Conservation (phyloP, 37 sponge, comb jelly and placozoan genomes). For the Ianthella basta region DNA sequence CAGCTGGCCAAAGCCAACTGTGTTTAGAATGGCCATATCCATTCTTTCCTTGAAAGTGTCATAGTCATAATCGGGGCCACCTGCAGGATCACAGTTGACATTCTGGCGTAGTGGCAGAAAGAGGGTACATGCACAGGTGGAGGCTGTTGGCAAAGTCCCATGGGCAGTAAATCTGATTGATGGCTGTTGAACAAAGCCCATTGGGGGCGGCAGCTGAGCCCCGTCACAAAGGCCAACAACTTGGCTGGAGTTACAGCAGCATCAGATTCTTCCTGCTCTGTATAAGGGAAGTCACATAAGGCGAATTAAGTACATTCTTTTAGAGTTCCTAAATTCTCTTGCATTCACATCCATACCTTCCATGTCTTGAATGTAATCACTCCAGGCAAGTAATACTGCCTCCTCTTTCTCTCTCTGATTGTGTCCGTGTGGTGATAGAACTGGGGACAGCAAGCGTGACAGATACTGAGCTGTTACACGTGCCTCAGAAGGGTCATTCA, state of each 20-base stretch:
- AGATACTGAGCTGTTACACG: background rate
- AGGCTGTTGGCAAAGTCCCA: conserved; percentile 15
- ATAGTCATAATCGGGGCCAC: conserved; percentile 2
- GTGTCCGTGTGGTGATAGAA: conserved; percentile 11
- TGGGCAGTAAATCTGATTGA: conserved; percentile 4
- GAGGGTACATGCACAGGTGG: conserved; percentile 11
- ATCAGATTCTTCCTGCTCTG: background rate
- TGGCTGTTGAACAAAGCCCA: conserved; percentile 10
- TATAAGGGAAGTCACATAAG: background rate
- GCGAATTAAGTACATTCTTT: background rate
- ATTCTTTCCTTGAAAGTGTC: background rate
- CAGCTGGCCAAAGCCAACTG: conserved; percentile 25
- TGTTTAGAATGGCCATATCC: conserved; percentile 13
- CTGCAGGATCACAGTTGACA: too few relatives aligned
- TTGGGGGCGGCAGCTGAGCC: conserved; percentile 8
- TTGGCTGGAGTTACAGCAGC: conserved; percentile 1
- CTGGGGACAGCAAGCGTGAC: background rate
- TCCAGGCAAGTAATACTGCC: background rate
- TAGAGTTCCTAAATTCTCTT: background rate
- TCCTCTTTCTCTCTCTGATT: conserved; percentile 22
- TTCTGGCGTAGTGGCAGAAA: background rate
- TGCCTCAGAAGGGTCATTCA: background rate
- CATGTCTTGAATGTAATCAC: background rate
- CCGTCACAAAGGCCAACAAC: conserved; percentile 22
- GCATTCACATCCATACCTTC: background rate